A percentile compares a stretch with the other conserved stretches of the same genome.
Conservation (phyloP, 1,140 invertebrate species). For the Ips nitidus region DNA sequence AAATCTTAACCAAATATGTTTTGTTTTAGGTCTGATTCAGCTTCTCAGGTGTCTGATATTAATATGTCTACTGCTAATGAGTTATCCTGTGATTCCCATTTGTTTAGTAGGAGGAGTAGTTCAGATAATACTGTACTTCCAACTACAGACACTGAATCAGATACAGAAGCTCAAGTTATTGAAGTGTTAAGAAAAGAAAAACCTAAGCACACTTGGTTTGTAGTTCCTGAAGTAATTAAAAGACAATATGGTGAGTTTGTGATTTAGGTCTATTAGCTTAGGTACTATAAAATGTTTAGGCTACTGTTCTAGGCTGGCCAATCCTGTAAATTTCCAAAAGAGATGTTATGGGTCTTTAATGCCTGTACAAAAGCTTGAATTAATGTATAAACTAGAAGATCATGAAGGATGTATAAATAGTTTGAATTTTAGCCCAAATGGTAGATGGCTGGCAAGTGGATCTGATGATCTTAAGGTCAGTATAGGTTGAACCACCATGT, state of each 20-base stretch:
- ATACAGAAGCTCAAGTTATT: slow-evolving; percentile 52
- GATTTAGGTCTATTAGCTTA: neutral
- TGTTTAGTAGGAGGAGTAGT: slow-evolving; percentile 37
- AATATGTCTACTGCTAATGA: slow-evolving; percentile 1
- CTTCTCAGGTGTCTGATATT: neutral
- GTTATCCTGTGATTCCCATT: slow-evolving; percentile 19
- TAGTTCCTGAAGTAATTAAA: slow-evolving; percentile 61
- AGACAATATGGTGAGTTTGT: slow-evolving; percentile 55
- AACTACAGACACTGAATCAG: slow-evolving; percentile 49
- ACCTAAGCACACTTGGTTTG: slow-evolving; percentile 69
- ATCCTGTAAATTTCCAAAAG: slow-evolving; percentile 64
- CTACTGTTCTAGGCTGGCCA: slow-evolving; percentile 53
- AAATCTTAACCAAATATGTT: no score
- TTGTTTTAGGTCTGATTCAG: no score
- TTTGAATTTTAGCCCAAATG: slow-evolving; percentile 82
- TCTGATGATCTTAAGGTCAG: slow-evolving; percentile 80
- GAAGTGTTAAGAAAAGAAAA: slow-evolving; percentile 59
- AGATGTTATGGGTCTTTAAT: slow-evolving; percentile 81
- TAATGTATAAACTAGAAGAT: slow-evolving; percentile 74
- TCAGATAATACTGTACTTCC: slow-evolving; percentile 43
- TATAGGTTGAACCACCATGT: neutral
- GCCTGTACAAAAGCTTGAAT: slow-evolving; percentile 78
- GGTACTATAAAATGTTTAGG: slow-evolving; percentile 45
- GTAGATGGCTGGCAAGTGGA: slow-evolving; percentile 77
- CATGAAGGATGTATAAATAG: slow-evolving; percentile 92